Conservation (phyloP, 2,888 invertebrate genomes). For the Heliconius ethilla region DNA sequence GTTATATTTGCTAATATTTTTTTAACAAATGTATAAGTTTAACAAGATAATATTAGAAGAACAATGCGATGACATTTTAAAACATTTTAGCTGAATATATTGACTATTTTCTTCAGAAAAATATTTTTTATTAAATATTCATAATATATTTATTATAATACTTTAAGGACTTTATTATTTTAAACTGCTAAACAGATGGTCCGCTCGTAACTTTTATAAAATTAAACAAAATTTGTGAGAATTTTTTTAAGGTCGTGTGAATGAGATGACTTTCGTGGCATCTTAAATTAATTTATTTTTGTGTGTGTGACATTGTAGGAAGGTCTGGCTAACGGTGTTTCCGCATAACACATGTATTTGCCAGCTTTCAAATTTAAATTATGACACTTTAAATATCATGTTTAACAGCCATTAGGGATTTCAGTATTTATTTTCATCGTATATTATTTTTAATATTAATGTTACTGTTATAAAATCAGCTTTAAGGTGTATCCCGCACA, state of each 20-base stretch:
- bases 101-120: too few species aligned
- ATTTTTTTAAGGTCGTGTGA: conserved; percentile 29
- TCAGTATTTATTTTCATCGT: neutral
- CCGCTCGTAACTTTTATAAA: neutral
- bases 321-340: conserved; percentile 63
- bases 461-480: too few species aligned
- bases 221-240: conserved; percentile 4
- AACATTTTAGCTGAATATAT: too few species aligned
- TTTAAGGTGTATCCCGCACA: too few species aligned
- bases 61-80: too few species aligned
- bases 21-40: neutral
- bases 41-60: too few species aligned
- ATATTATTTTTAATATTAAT: too few species aligned
- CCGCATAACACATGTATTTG: conserved; percentile 55
- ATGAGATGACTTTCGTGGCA: conserved; percentile 23
- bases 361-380: conserved; percentile 36
- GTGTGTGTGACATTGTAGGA: conserved; percentile 73
- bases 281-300: conserved; percentile 58
- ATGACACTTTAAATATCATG: conserved; percentile 12
- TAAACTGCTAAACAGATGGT: neutral
- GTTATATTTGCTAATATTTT: neutral
- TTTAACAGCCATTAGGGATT: neutral
- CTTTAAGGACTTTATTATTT: too few species aligned
- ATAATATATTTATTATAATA: too few species aligned
- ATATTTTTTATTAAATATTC: too few species aligned